These are phyloP conservation scores for Actinia equina DNA, from an alignment of 64 coral and sea anemone species.

Conservation along the genomic window DNA sequence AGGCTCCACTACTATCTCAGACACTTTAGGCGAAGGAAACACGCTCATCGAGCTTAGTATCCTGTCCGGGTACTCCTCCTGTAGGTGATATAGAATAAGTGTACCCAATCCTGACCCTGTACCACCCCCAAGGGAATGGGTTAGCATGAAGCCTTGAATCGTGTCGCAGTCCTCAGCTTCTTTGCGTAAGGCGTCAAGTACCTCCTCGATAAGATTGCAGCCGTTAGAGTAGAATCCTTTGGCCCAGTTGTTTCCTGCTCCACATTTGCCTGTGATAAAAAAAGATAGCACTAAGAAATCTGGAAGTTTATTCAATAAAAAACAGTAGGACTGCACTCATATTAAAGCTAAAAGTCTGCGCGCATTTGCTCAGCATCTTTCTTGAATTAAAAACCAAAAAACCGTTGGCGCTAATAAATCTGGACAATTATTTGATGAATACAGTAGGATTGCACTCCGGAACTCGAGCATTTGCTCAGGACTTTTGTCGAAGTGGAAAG, in stretches of 20 bases:
- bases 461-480: too few relatives aligned
- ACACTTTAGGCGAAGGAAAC: constrained; percentile 83
- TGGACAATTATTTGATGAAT: too few relatives aligned
- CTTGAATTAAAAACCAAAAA: too few relatives aligned
- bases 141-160: constrained; percentile 80
- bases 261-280: constrained; percentile 60
- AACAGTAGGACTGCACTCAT: too few relatives aligned
- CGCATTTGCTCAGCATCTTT: too few relatives aligned
- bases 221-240: constrained; percentile 88
- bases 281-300: too few relatives aligned
- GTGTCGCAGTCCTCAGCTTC: constrained; percentile 81
- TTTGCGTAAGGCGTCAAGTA: constrained; percentile 73
- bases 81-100: constrained; percentile 70
- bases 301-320: too few relatives aligned
- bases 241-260: constrained; percentile 92
- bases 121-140: constrained; percentile 85
- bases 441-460: too few relatives aligned
- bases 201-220: constrained; percentile 62
- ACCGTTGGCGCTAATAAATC: too few relatives aligned
- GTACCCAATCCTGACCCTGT: constrained; percentile 87
- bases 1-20: constrained; percentile 83
- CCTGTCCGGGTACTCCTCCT: constrained; percentile 79
- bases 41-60: constrained; percentile 79
- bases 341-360: too few relatives aligned
- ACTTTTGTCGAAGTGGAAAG: too few relatives aligned